These are phyloP conservation scores for Helicorthomorpha holstii DNA, from an alignment of 1,140 invertebrate genomes.

Conservation along the genomic window DNA sequence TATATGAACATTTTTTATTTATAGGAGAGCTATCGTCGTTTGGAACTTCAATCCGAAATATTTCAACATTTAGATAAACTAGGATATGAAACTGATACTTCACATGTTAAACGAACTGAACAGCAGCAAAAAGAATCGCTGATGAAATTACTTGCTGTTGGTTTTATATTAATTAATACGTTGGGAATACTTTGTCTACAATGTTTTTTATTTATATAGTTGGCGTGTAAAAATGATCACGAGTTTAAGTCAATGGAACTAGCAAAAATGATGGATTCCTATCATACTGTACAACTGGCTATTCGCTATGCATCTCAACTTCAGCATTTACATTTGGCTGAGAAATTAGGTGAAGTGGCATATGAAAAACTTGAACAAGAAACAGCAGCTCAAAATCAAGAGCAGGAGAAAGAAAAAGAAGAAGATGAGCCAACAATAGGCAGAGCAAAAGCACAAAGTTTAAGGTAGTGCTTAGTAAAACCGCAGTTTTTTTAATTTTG, in stretches of 20 bases:
- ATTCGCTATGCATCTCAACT: slow-evolving; percentile 53
- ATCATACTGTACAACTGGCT: slow-evolving; percentile 58
- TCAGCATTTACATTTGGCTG: neutral
- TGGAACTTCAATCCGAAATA: slow-evolving; percentile 16
- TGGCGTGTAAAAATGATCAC: slow-evolving; percentile 60
- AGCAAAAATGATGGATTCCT: slow-evolving; percentile 59
- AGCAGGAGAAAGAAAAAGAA: slow-evolving; percentile 9
- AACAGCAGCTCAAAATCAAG: no score
- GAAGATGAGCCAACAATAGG: no score
- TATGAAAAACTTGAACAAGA: slow-evolving; percentile 20
- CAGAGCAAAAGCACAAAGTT: no score
- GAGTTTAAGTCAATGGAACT: slow-evolving; percentile 73
- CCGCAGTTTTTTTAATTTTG: no score
- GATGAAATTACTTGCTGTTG: slow-evolving; percentile 76
- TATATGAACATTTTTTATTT: slow-evolving; percentile 6
- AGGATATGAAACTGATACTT: slow-evolving; percentile 22
- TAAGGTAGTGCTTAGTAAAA: no score
- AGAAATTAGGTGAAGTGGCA: slow-evolving; percentile 12
- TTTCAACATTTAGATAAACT: slow-evolving; percentile 15
- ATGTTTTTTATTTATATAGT: slow-evolving; percentile 31
- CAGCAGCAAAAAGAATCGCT: slow-evolving; percentile 48
- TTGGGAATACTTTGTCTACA: neutral
- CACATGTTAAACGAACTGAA: slow-evolving; percentile 39
- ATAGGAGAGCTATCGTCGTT: slow-evolving; percentile 21
- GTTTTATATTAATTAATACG: slow-evolving; percentile 13